phyloP scores from a whole-genome alignment of 2,113 vertebrate genomes.

The Charina bottae region DNA sequence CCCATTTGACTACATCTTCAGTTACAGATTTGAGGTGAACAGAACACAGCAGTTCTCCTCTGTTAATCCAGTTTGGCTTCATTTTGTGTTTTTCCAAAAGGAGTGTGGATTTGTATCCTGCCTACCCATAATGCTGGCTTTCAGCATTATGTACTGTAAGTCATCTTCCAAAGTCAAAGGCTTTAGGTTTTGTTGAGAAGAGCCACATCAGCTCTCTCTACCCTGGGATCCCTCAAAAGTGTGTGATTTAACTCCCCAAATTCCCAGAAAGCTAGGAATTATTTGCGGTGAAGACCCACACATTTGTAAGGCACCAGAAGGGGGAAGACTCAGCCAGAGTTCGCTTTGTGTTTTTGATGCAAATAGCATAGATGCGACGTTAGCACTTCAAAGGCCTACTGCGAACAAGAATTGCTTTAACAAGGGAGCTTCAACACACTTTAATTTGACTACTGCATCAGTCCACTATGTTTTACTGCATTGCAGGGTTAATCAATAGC shows the following conservation, averaged over 20 bases:
- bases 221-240: too few relatives aligned
- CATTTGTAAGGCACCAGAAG: neutral
- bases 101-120: neutral
- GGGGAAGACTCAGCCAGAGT: neutral
- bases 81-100: neutral
- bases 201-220: too few relatives aligned
- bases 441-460: neutral
- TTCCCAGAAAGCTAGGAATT: neutral
- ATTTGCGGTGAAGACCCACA: neutral
- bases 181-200: too few relatives aligned
- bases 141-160: neutral
- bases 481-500: neutral
- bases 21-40: neutral
- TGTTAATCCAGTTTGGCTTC: neutral
- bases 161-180: neutral
- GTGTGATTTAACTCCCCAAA: neutral
- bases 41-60: neutral
- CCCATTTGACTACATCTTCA: neutral
- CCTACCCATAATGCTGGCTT: neutral
- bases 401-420: neutral
- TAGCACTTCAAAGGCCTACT: neutral
- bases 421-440: neutral
- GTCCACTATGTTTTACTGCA: neutral
- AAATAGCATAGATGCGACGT: neutral
- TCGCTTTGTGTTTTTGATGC: neutral